These are phyloP conservation scores for Metallyticus violacea DNA, from an alignment of 2,888 invertebrate species.

Conservation along the genomic window DNA sequence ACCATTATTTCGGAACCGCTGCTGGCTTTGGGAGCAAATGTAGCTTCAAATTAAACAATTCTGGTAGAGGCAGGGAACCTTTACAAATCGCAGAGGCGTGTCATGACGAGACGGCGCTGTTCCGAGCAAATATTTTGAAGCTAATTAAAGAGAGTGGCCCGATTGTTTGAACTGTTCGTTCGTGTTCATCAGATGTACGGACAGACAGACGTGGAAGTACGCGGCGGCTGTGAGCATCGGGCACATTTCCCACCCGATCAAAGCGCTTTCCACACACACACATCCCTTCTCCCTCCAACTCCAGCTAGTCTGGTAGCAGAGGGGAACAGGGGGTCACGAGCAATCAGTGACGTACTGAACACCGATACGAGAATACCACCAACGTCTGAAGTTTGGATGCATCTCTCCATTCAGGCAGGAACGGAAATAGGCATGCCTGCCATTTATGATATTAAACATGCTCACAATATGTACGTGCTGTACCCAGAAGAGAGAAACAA, in stretches of 20 bases:
- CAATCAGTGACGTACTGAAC: neutral
- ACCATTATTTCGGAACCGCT: neutral
- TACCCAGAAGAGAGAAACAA: no score
- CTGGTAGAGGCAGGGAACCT: neutral
- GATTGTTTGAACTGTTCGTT: slow-evolving; percentile 3
- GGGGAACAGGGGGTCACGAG: neutral
- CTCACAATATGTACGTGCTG: no score
- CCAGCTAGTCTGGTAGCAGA: no score
- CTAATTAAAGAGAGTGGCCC: slow-evolving; percentile 32
- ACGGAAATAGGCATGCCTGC: no score
- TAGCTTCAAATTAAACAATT: slow-evolving; percentile 1
- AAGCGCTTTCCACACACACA: neutral
- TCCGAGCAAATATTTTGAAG: slow-evolving; percentile 32
- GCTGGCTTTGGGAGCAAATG: neutral
- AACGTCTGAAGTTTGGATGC: neutral
- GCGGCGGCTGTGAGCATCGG: neutral
- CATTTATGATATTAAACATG: no score
- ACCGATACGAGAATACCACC: neutral
- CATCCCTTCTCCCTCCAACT: no score
- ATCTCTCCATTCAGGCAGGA: no score
- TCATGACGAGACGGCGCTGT: neutral
- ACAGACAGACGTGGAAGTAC: neutral
- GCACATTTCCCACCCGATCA: slow-evolving; percentile 5
- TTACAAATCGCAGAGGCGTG: slow-evolving; percentile 11
- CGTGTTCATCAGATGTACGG: neutral